A percentile compares a stretch with the other conserved stretches of the same genome.
phyloP scores from a whole-genome alignment of 2,888 invertebrate species.

The Dicranocentrus wangi region DNA sequence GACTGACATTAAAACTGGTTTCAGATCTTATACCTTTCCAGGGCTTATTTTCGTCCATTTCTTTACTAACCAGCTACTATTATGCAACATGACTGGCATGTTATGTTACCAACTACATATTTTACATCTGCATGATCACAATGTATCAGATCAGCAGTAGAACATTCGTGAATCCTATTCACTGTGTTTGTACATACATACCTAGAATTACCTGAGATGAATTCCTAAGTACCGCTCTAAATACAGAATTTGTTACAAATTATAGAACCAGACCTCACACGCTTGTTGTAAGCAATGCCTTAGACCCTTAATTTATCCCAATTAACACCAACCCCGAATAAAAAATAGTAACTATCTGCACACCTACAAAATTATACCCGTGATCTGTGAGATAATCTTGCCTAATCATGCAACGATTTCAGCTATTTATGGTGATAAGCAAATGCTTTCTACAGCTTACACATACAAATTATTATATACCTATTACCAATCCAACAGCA shows the following conservation, averaged over 20 bases:
- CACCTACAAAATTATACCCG: neutral
- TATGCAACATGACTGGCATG: too few species aligned
- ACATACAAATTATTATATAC: too few species aligned
- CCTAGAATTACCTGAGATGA: conserved; percentile 19
- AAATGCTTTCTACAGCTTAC: too few species aligned
- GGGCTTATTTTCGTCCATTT: too few species aligned
- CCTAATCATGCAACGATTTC: conserved; percentile 8
- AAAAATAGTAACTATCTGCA: neutral
- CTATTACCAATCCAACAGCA: too few species aligned
- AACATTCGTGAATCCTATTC: too few species aligned
- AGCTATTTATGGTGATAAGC: too few species aligned
- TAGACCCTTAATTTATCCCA: neutral
- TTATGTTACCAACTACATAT: too few species aligned
- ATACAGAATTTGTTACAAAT: neutral
- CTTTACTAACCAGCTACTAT: too few species aligned
- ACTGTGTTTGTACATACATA: too few species aligned
- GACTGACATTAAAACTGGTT: neutral
- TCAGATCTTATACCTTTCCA: neutral
- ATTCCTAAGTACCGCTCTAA: neutral
- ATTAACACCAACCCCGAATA: conserved; percentile 8
- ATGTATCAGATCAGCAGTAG: too few species aligned
- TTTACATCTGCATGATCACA: too few species aligned
- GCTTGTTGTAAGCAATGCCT: neutral
- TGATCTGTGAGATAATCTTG: neutral
- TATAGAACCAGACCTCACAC: neutral